Evolutionary conservation across 2,113 vertebrate genomes (phyloP).

Genomic region (Coptodon rendalli): DNA sequence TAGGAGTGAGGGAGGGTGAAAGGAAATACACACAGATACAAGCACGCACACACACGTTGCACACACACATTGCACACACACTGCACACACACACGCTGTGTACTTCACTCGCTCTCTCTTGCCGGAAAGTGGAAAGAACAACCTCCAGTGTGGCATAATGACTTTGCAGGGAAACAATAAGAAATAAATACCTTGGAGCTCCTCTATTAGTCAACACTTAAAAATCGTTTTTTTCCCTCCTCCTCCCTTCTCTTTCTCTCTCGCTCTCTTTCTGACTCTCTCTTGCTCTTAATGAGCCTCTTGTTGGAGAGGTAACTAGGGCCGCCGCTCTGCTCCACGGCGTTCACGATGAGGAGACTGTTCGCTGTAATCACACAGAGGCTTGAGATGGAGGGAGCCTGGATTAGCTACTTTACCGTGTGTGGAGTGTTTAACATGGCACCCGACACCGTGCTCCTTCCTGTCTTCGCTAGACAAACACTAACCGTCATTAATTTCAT

Average conservation of each 20-base stretch:
- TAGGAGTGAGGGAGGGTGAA: slow-evolving; percentile 4
- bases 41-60: not conserved
- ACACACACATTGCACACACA: not conserved
- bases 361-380: slow-evolving; percentile 69
- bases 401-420: slow-evolving; percentile 72
- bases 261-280: not conserved
- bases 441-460: slow-evolving; percentile 53
- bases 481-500: slow-evolving; percentile 70
- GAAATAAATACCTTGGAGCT: slow-evolving; percentile 76
- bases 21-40: slow-evolving; percentile 31
- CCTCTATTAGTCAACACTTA: slow-evolving; percentile 76
- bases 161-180: slow-evolving; percentile 71
- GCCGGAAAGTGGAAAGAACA: slow-evolving; percentile 51
- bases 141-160: slow-evolving; percentile 65
- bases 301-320: slow-evolving; percentile 71
- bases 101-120: slow-evolving; percentile 14
- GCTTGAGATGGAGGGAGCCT: slow-evolving; percentile 63
- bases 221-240: slow-evolving; percentile 27
- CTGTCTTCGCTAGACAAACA: slow-evolving; percentile 68
- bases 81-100: not conserved
- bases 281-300: slow-evolving; percentile 72
- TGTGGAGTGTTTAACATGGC: slow-evolving; percentile 75
- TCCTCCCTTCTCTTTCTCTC: not conserved
- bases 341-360: slow-evolving; percentile 51
- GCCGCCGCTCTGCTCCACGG: slow-evolving; percentile 60